A percentile compares a stretch with the other conserved stretches of the same genome.
Evolutionary conservation across 2,113 vertebrate species (phyloP).

Genomic region (Halcyon senegalensis): DNA sequence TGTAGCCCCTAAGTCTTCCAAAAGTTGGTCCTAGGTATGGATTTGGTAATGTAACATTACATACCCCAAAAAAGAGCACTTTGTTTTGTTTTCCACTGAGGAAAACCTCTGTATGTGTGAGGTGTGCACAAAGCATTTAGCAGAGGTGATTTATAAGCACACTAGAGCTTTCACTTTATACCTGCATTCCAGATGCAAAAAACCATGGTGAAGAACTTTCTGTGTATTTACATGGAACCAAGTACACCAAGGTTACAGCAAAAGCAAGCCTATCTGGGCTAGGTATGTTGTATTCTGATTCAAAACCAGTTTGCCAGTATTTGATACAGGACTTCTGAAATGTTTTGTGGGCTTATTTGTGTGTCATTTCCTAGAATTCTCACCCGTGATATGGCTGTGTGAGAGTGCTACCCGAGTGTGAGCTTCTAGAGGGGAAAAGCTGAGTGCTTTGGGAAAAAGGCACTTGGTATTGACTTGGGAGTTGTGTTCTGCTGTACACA

Average conservation of each 20-base stretch:
- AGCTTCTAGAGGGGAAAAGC: neutral
- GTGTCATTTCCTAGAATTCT: neutral
- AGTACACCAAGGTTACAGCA: neutral
- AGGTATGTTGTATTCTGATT: neutral
- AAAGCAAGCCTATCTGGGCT: neutral
- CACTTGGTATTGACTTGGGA: neutral
- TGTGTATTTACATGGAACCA: slow-evolving; percentile 17
- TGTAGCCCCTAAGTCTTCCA: neutral
- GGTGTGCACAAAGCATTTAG: neutral
- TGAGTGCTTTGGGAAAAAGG: neutral
- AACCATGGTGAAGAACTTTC: neutral
- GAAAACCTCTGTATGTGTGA: neutral
- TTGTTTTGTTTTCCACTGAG: neutral
- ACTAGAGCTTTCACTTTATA: neutral
- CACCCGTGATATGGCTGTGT: neutral
- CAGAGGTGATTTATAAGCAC: neutral
- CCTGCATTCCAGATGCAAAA: neutral
- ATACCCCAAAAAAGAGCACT: neutral
- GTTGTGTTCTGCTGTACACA: neutral
- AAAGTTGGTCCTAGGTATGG: neutral
- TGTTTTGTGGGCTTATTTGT: neutral
- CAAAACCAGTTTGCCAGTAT: neutral
- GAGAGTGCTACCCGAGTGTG: slow-evolving; percentile 7
- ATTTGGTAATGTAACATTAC: neutral
- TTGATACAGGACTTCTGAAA: neutral